Conservation (phyloP, 2,888 invertebrate species). For the Rhimphoctona megacephalus region DNA sequence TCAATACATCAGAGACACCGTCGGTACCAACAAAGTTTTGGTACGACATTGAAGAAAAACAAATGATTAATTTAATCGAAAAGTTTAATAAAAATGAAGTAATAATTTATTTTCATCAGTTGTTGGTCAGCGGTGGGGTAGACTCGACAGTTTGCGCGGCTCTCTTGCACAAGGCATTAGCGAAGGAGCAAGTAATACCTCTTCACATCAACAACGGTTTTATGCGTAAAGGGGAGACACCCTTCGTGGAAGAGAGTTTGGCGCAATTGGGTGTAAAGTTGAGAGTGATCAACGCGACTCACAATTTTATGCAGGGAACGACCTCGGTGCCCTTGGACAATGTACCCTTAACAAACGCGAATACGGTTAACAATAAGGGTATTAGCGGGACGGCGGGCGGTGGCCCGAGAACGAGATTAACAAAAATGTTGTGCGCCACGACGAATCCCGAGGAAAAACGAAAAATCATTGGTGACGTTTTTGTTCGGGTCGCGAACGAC, state of each 20-base stretch:
- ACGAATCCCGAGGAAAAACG: constrained; percentile 98
- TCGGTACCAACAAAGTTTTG: constrained; percentile 96
- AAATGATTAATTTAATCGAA: not conserved
- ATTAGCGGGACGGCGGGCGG: constrained; percentile 73
- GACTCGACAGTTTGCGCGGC: constrained; percentile 99
- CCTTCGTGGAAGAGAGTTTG: constrained; percentile 93
- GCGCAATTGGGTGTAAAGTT: constrained; percentile 93
- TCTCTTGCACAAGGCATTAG: constrained; percentile 94
- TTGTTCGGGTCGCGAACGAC: constrained; percentile 97
- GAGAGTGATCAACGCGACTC: constrained; percentile 90
- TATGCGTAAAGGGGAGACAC: constrained; percentile 98
- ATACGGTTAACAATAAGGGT: constrained; percentile 84
- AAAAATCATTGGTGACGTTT: constrained; percentile 99
- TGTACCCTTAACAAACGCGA: constrained; percentile 72
- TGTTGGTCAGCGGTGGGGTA: constrained; percentile 98
- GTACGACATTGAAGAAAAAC: constrained; percentile 86
- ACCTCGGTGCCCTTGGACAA: constrained; percentile 90
- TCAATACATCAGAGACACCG: constrained; percentile 95
- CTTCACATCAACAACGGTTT: constrained; percentile 99
- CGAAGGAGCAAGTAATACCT: constrained; percentile 96
- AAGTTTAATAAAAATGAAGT: not conserved
- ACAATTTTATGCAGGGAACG: constrained; percentile 91
- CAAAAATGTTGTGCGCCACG: constrained; percentile 94
- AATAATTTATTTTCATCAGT: constrained; percentile 85
- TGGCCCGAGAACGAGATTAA: constrained; percentile 87